phyloP scores from a whole-genome alignment of 2,888 invertebrate species.

The Drosophila dives region DNA sequence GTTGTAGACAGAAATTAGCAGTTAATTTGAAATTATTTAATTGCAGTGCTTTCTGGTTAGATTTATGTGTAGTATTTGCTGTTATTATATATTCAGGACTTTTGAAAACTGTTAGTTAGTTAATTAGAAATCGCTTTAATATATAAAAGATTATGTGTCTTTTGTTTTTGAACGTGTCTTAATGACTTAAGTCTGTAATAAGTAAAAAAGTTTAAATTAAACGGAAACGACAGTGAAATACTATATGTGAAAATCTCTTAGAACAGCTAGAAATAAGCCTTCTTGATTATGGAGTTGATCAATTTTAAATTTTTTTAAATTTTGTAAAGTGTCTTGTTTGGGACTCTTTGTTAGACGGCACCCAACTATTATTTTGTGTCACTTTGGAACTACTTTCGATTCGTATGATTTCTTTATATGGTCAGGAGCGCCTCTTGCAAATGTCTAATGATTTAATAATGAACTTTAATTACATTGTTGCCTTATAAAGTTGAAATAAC shows the following conservation, averaged over 20 bases:
- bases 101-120: background rate
- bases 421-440: constrained; percentile 39
- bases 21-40: background rate
- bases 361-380: background rate
- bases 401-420: constrained; percentile 20
- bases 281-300: background rate
- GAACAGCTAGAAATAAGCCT: background rate
- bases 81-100: background rate
- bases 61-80: background rate
- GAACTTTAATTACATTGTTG: constrained; percentile 33
- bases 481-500: constrained; percentile 1
- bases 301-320: background rate
- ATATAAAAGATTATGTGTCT: background rate
- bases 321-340: background rate
- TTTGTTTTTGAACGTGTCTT: background rate
- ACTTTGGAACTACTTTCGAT: background rate
- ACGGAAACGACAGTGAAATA: background rate
- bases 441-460: constrained; percentile 55
- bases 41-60: background rate
- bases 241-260: background rate
- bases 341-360: background rate
- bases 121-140: background rate
- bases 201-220: background rate
- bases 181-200: background rate
- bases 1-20: background rate